A percentile compares a stretch with the other conserved stretches of the same genome.
Evolutionary conservation across 2,888 invertebrate genomes (phyloP).

Genomic region (Vanessa cardui): DNA sequence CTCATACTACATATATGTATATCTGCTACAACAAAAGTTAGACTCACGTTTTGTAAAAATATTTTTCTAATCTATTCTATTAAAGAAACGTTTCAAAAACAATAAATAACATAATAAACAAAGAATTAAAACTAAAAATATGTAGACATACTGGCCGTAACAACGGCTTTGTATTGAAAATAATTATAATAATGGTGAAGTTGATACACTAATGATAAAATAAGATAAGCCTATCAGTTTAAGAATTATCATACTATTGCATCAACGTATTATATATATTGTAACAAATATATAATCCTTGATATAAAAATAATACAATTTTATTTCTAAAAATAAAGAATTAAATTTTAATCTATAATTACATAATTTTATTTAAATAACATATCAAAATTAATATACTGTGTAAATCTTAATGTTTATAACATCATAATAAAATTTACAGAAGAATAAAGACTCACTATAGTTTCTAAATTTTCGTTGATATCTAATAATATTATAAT

Average conservation of each 20-base stretch:
- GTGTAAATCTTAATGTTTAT: neutral
- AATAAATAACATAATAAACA: too few relatives aligned
- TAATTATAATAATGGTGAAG: neutral
- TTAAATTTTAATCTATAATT: too few relatives aligned
- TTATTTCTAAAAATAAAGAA: neutral
- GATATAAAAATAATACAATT: neutral
- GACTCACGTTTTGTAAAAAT: too few relatives aligned
- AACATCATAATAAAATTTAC: constrained; percentile 23
- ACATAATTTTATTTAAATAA: neutral
- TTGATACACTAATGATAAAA: neutral
- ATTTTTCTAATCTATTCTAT: too few relatives aligned
- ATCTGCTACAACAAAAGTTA: too few relatives aligned
- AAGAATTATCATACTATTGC: neutral
- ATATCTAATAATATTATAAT: neutral
- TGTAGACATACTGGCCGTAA: too few relatives aligned
- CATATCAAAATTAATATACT: neutral
- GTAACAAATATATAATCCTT: too few relatives aligned
- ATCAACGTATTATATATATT: neutral
- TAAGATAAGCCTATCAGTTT: constrained; percentile 2
- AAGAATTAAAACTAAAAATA: too few relatives aligned
- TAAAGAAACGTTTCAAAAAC: too few relatives aligned
- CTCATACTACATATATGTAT: too few relatives aligned
- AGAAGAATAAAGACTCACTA: constrained; percentile 2
- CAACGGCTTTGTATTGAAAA: neutral
- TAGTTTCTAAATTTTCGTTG: constrained; percentile 23